Conservation (phyloP, 1,140 invertebrate genomes). For the Lanistes nyassanus region DNA sequence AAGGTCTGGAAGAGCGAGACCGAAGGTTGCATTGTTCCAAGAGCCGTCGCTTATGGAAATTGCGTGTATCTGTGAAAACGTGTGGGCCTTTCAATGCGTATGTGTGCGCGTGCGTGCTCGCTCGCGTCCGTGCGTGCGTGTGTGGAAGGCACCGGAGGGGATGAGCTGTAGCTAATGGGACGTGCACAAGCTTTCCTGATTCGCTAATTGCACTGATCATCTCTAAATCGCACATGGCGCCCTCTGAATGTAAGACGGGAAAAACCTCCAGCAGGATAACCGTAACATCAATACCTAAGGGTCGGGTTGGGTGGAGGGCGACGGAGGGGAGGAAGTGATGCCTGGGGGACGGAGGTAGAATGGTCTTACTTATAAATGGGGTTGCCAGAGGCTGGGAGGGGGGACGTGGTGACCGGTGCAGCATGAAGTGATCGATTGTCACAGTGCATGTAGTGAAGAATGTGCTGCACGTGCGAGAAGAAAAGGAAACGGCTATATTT, state of each 20-base stretch:
- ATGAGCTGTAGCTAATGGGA: not conserved
- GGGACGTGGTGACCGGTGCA: no score
- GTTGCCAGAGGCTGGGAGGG: no score
- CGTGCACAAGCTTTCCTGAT: conserved; percentile 16
- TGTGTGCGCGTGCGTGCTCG: conserved; percentile 6
- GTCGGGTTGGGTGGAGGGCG: no score
- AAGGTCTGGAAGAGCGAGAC: not conserved
- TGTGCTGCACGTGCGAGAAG: no score
- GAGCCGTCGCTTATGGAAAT: not conserved
- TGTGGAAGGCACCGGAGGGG: not conserved
- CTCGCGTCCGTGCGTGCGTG: not conserved
- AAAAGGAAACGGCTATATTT: no score
- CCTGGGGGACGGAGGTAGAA: no score
- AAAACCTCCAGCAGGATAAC: no score
- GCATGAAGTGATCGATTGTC: no score
- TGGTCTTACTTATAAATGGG: no score
- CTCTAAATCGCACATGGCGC: conserved; percentile 29
- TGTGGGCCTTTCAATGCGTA: not conserved
- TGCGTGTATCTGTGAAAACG: not conserved
- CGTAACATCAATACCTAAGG: no score
- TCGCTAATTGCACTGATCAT: conserved; percentile 14
- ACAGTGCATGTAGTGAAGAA: no score
- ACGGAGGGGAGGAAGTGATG: no score
- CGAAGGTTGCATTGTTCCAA: not conserved
- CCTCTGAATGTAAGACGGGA: not conserved